Conservation (phyloP, 2,113 vertebrate genomes). For the Galbula dea region DNA sequence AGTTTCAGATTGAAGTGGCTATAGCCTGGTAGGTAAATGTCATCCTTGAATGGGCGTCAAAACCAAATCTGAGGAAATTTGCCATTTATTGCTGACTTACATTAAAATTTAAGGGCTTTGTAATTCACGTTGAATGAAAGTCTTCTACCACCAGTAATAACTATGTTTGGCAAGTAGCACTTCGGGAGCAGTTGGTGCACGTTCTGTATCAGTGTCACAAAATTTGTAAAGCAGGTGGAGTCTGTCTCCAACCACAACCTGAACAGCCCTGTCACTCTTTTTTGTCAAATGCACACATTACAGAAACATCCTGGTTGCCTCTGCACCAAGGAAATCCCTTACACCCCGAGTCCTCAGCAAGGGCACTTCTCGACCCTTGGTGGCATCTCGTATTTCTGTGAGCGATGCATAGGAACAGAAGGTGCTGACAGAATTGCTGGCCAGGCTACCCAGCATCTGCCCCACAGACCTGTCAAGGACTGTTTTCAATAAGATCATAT, state of each 20-base stretch:
- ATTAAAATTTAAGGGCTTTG: constrained; percentile 15
- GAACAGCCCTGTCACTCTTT: constrained; percentile 26
- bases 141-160: constrained; percentile 10
- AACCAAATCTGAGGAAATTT: background rate
- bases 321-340: background rate
- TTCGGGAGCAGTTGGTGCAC: constrained; percentile 55
- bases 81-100: constrained; percentile 25
- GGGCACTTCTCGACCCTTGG: background rate
- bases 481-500: background rate
- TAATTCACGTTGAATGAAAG: constrained; percentile 25
- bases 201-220: constrained; percentile 58
- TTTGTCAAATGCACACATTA: constrained; percentile 14
- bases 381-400: accelerated
- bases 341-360: background rate
- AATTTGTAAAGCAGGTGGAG: constrained; percentile 70
- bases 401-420: background rate
- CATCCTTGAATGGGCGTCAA: background rate
- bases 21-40: background rate
- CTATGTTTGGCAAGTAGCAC: constrained; percentile 34
- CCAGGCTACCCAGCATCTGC: background rate
- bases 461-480: background rate
- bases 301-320: background rate
- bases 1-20: background rate
- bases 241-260: constrained; percentile 24
- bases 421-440: background rate